Evolutionary conservation across 2,797 vertebrate species (phyloP).

Genomic region (Anisognathus igniventris): DNA sequence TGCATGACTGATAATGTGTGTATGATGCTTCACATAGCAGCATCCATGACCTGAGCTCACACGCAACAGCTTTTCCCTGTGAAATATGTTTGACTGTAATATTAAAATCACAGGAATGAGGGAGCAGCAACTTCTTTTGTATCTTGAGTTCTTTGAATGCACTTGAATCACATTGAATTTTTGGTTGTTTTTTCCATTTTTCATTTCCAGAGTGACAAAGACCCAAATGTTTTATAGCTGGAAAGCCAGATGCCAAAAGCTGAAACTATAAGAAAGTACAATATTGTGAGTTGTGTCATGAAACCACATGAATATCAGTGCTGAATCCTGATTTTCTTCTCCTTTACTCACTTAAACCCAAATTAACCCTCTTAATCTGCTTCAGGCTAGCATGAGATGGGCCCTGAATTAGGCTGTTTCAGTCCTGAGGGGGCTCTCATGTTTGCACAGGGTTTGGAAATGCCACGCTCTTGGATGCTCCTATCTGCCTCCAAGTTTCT

Average conservation of each 20-base stretch:
- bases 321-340: background rate
- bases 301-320: background rate
- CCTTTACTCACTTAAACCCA: background rate
- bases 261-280: background rate
- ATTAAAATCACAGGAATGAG: background rate
- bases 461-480: accelerated
- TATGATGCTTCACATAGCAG: background rate
- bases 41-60: background rate
- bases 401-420: background rate
- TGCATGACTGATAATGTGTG: background rate
- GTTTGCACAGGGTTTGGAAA: background rate
- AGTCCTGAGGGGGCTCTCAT: background rate
- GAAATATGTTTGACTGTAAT: background rate
- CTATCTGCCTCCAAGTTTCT: background rate
- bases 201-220: background rate
- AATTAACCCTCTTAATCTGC: background rate
- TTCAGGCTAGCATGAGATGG: background rate
- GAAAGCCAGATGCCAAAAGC: background rate
- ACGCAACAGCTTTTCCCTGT: background rate
- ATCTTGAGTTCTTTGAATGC: background rate
- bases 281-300: background rate
- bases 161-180: background rate
- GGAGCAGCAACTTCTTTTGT: background rate
- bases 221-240: background rate
- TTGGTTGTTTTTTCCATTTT: background rate